Conservation (phyloP, 35 echinoderm and acorn worm genomes). For the Ptychodera flava region DNA sequence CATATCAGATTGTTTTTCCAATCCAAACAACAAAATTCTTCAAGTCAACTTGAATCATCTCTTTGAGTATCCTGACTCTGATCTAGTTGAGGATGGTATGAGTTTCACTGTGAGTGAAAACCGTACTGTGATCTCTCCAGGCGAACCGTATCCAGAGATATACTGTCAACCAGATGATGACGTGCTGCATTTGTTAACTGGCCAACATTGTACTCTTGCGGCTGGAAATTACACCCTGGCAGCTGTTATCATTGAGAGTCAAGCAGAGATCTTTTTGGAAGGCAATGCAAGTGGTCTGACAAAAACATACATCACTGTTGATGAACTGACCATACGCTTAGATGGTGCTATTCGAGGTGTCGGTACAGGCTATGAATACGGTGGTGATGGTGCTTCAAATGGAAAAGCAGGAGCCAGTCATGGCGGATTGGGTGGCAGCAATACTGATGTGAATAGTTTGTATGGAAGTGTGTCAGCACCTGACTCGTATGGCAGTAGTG, state of each 20-base stretch:
- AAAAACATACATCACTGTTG: conserved; percentile 29
- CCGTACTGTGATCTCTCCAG: not conserved
- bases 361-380: conserved; percentile 29
- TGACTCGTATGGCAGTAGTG: conserved; percentile 51
- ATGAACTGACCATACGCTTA: conserved; percentile 30
- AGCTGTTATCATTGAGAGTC: conserved; percentile 44
- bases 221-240: conserved; percentile 33
- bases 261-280: conserved; percentile 41
- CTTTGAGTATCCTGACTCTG: not conserved
- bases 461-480: conserved; percentile 58
- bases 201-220: conserved; percentile 30
- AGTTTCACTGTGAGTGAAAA: not conserved
- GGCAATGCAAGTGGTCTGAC: conserved; percentile 22
- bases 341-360: conserved; percentile 46
- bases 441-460: conserved; percentile 5
- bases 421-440: conserved; percentile 42
- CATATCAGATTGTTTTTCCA: conserved; percentile 18
- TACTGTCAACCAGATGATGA: not conserved
- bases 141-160: not conserved
- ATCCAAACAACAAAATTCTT: not conserved
- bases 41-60: not conserved
- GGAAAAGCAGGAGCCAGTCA: conserved; percentile 38
- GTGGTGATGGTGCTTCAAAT: conserved; percentile 8
- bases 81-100: not conserved
- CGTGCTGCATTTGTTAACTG: conserved; percentile 11